Conservation (phyloP, 2,888 invertebrate species). For the Troides helena region DNA sequence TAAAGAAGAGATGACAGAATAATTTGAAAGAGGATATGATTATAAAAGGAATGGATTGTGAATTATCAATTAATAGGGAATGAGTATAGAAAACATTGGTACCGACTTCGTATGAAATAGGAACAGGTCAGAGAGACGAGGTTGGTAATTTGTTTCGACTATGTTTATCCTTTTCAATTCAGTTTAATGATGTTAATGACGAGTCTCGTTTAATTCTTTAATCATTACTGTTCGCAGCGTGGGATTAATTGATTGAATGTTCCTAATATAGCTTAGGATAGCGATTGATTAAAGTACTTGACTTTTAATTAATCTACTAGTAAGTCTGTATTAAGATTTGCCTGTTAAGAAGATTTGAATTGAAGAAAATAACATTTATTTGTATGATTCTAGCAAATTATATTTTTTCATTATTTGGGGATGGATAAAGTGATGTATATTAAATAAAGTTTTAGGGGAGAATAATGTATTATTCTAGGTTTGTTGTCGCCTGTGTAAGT, state of each 20-base stretch:
- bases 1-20: too few relatives aligned
- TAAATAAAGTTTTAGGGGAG: too few relatives aligned
- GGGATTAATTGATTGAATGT: constrained; percentile 60
- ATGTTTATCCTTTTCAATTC: constrained; percentile 41
- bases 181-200: constrained; percentile 58
- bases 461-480: too few relatives aligned
- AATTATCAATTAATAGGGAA: too few relatives aligned
- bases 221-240: constrained; percentile 56
- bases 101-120: too few relatives aligned
- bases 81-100: too few relatives aligned
- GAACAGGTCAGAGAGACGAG: background rate
- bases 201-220: constrained; percentile 54
- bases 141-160: constrained; percentile 39
- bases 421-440: background rate
- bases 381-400: background rate
- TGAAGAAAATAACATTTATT: background rate
- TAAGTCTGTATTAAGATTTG: constrained; percentile 7
- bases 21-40: too few relatives aligned
- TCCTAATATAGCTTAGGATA: constrained; percentile 26
- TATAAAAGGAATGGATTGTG: too few relatives aligned
- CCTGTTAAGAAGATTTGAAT: background rate
- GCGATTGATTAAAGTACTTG: constrained; percentile 16
- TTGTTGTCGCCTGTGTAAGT: too few relatives aligned
- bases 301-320: constrained; percentile 19
- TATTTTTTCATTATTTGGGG: background rate